Evolutionary conservation across 2,797 vertebrate genomes (phyloP).

Genomic region (Typhlichthys eigenmanni): DNA sequence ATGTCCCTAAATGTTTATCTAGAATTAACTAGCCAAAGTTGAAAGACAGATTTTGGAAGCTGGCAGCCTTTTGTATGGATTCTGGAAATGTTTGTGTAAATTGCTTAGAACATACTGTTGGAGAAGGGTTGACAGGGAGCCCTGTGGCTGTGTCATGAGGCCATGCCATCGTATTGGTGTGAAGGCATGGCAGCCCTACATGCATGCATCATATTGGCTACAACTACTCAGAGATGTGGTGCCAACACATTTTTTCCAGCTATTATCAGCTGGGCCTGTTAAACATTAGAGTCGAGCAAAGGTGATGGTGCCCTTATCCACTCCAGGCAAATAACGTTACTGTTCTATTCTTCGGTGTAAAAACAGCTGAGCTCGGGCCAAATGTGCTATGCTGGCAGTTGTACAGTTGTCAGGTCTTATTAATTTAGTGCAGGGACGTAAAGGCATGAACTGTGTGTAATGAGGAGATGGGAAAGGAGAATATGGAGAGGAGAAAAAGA

Average conservation of each 20-base stretch:
- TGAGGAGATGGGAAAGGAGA: conserved; percentile 40
- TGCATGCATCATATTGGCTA: conserved; percentile 39
- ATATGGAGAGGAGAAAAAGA: conserved; percentile 36
- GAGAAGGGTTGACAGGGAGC: conserved; percentile 8
- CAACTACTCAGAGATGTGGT: conserved; percentile 30
- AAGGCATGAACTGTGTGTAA: conserved; percentile 30
- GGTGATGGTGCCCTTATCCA: conserved; percentile 34
- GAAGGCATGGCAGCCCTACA: conserved; percentile 24
- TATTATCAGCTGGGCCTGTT: conserved; percentile 45
- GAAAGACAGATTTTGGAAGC: conserved; percentile 11
- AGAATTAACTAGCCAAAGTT: conserved; percentile 12
- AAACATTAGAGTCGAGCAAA: conserved; percentile 27
- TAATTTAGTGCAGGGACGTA: conserved; percentile 38
- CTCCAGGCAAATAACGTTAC: conserved; percentile 33
- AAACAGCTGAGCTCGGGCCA: conserved; percentile 18
- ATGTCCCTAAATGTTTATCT: not conserved
- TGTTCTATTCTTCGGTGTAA: conserved; percentile 26
- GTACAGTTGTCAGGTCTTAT: conserved; percentile 32
- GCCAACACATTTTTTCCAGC: conserved; percentile 47
- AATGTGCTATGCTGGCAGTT: conserved; percentile 27
- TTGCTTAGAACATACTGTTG: conserved; percentile 19
- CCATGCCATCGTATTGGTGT: conserved; percentile 25
- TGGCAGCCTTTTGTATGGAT: conserved; percentile 9
- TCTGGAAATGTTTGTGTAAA: conserved; percentile 26
- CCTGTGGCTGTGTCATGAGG: conserved; percentile 11